phyloP scores from a whole-genome alignment of 2,888 invertebrate genomes.

The Hydroisotoma schaefferi region DNA sequence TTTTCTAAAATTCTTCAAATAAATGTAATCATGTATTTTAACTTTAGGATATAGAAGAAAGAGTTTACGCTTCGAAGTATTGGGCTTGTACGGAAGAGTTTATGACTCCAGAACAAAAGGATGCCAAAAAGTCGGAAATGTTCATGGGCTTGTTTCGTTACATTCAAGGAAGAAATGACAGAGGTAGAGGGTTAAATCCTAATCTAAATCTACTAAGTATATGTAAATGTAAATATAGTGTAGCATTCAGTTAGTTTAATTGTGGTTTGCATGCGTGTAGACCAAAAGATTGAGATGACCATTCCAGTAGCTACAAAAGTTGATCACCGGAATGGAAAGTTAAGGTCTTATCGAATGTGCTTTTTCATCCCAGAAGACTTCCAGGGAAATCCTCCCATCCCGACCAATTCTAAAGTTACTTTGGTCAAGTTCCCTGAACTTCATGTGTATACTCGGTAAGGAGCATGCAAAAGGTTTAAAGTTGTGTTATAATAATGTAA shows the following conservation, averaged over 20 bases:
- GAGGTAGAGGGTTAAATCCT: constrained; percentile 21
- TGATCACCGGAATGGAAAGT: constrained; percentile 45
- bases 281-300: constrained; percentile 44
- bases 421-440: constrained; percentile 38
- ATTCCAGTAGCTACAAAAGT: constrained; percentile 44
- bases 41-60: constrained; percentile 41
- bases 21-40: background rate
- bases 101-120: constrained; percentile 26
- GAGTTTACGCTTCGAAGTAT: constrained; percentile 38
- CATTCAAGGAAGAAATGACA: constrained; percentile 45
- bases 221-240: background rate
- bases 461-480: background rate
- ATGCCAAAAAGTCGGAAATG: constrained; percentile 41
- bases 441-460: constrained; percentile 45
- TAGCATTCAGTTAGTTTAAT: constrained; percentile 3
- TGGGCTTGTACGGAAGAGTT: constrained; percentile 46
- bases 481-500: constrained; percentile 3
- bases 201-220: background rate
- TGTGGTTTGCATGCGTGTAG: constrained; percentile 19
- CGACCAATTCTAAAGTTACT: constrained; percentile 36
- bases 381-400: constrained; percentile 38
- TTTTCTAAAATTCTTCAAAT: background rate
- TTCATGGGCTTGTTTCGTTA: constrained; percentile 43
- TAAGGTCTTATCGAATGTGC: constrained; percentile 47
- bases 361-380: constrained; percentile 44